Base-by-base conservation (phyloP, 2,113 vertebrate species). In the Craseonycteris thonglongyai region DNA sequence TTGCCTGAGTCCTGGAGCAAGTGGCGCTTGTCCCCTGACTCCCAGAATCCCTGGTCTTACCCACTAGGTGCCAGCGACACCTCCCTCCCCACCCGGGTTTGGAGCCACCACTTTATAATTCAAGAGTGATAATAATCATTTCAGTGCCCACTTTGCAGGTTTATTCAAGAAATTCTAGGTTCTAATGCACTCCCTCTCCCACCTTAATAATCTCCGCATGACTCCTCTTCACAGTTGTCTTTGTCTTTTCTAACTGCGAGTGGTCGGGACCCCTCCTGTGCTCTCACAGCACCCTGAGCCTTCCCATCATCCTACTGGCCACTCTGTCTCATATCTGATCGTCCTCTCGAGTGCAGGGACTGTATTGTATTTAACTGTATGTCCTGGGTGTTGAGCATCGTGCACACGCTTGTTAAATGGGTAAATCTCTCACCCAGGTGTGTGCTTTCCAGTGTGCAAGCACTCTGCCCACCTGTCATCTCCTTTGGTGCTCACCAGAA, bases 181-280 rank as follows among this genome's bases (percentile, higher is more conserved):
- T 33, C 72, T 24, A 2, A 22, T 16, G 7, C 30, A 28, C 26
- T 28, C 33, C n/a, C 30, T 0, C 65, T 88, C 14, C 54, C 19
- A 21, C 91, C 72, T 12, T 24, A 2, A 13, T 28, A 10, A 16
- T 69, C 72, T 28, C 7, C 16, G 42, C n/a, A 8, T 21, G 49
- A 33, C 1, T 0, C 8, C 3, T 21, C 21, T 30, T 38, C 42
- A 12, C 56, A 0, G 13, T 28, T 33, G 0, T 33, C 24, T 13
- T 28, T 33, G 0, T 33, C 24, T 13, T 28, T 26, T 6, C 56
- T 65, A 12, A 11, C 54, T 59, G n/a, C 28, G 30, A 14, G 35
- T 33, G 35, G 49, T 13, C 18, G 49, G 42, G 7, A 1, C 42
- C 24, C 30, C 11, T 18, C 16, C 22, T 6, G 8, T 6, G 54